Conservation (phyloP, 2,888 invertebrate genomes). For the Drosophila ustulata region DNA sequence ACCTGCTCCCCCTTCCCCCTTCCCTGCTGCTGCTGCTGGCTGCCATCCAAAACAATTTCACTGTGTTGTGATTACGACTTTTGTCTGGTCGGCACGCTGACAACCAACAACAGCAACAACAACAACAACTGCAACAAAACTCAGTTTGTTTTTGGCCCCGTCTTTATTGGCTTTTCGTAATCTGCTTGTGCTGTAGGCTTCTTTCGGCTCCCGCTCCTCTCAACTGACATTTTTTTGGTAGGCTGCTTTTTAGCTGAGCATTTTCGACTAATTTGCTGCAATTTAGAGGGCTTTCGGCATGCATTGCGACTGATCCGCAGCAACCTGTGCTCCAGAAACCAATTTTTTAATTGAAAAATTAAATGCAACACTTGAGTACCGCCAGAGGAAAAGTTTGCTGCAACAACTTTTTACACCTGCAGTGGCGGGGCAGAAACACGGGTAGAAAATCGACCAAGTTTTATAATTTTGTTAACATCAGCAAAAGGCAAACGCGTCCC, state of each 20-base stretch:
- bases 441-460: conserved; percentile 64
- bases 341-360: conserved; percentile 71
- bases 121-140: background rate
- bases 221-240: background rate
- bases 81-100: conserved; percentile 10
- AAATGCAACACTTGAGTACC: conserved; percentile 49
- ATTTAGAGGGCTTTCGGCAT: conserved; percentile 45
- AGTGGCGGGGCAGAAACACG: conserved; percentile 28
- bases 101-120: background rate
- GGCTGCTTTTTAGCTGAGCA: conserved; percentile 27
- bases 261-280: conserved; percentile 56
- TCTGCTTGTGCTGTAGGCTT: conserved; percentile 38
- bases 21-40: conserved; percentile 44
- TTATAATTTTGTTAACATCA: conserved; percentile 78
- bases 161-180: conserved; percentile 57
- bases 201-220: background rate
- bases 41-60: conserved; percentile 77
- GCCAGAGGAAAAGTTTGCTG: conserved; percentile 48
- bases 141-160: conserved; percentile 10
- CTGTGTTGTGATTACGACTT: conserved; percentile 69
- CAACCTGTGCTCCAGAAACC: conserved; percentile 6
- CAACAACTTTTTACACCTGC: conserved; percentile 74
- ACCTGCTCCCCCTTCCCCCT: background rate
- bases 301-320: conserved; percentile 35
- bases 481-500: conserved; percentile 31